These are phyloP conservation scores for Matsumurasca onukii DNA, from an alignment of 1,140 invertebrate species.

Conservation along the genomic window DNA sequence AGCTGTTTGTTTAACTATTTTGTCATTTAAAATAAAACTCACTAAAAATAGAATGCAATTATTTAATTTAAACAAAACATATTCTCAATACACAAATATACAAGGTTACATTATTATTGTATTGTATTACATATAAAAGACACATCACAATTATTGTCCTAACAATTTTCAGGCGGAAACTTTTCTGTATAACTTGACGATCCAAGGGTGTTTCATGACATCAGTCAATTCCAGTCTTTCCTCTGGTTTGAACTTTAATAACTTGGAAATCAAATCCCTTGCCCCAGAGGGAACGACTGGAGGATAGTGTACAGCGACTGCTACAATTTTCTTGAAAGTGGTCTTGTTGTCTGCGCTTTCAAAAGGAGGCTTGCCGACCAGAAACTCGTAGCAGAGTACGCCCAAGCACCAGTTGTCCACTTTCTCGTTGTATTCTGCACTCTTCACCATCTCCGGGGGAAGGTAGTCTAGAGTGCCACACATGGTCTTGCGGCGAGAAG, in stretches of 20 bases:
- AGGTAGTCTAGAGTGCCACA: slow-evolving; percentile 93
- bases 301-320: slow-evolving; percentile 74
- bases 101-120: too few relatives aligned
- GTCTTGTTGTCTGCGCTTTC: slow-evolving; percentile 73
- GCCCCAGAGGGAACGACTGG: slow-evolving; percentile 67
- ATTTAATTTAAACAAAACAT: too few relatives aligned
- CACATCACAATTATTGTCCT: too few relatives aligned
- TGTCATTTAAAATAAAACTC: too few relatives aligned
- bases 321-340: slow-evolving; percentile 82
- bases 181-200: too few relatives aligned
- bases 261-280: slow-evolving; percentile 79
- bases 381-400: slow-evolving; percentile 92
- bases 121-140: too few relatives aligned
- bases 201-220: slow-evolving; percentile 81
- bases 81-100: too few relatives aligned
- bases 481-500: slow-evolving; percentile 81
- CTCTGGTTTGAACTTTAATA: slow-evolving; percentile 38
- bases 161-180: too few relatives aligned
- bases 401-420: slow-evolving; percentile 93
- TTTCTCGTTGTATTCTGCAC: slow-evolving; percentile 70
- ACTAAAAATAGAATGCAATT: too few relatives aligned
- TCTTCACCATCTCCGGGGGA: slow-evolving; percentile 89
- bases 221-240: slow-evolving; percentile 68
- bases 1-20: too few relatives aligned
- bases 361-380: slow-evolving; percentile 93